Percentiles rank a stretch among this genome's conserved stretches.
Evolutionary conservation across 2,888 invertebrate species (phyloP).

Genomic region (Orthosia gracilis): DNA sequence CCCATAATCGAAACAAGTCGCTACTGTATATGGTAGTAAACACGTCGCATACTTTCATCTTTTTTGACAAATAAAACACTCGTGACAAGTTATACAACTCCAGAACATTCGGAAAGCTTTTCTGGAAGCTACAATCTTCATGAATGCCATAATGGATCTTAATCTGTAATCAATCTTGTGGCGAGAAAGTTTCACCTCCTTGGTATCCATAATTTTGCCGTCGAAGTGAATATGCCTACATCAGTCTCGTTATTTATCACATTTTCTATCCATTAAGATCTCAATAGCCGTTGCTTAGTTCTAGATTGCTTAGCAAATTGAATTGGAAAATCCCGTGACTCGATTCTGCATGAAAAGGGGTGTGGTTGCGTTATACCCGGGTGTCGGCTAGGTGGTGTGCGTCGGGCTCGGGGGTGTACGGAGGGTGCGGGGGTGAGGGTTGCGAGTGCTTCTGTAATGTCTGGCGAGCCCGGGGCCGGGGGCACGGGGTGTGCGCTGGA

Average conservation of each 20-base stretch:
- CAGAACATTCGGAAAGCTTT: constrained; percentile 67
- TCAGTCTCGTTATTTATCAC: constrained; percentile 52
- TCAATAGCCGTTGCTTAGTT: constrained; percentile 68
- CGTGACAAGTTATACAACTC: constrained; percentile 75
- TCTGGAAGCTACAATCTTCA: constrained; percentile 64
- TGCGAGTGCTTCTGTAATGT: constrained; percentile 85
- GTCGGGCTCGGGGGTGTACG: constrained; percentile 76
- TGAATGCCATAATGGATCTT: constrained; percentile 49
- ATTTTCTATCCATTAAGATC: constrained; percentile 66
- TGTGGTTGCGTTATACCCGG: constrained; percentile 87
- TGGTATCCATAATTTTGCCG: constrained; percentile 31
- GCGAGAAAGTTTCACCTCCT: constrained; percentile 45
- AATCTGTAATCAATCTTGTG: constrained; percentile 60
- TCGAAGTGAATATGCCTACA: constrained; percentile 20
- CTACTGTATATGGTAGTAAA: constrained; percentile 87
- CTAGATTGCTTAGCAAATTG: constrained; percentile 83
- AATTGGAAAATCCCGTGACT: constrained; percentile 91
- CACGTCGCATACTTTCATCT: constrained; percentile 80
- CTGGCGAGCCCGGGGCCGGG: constrained; percentile 77
- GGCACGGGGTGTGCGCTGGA: constrained; percentile 77
- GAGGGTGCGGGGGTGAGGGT: constrained; percentile 77
- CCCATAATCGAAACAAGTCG: constrained; percentile 88
- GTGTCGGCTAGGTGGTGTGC: constrained; percentile 78
- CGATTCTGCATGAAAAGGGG: constrained; percentile 86
- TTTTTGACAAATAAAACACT: constrained; percentile 82